Base-by-base conservation (phyloP, 2,797 vertebrate genomes). In the Cossypha caffra region DNA sequence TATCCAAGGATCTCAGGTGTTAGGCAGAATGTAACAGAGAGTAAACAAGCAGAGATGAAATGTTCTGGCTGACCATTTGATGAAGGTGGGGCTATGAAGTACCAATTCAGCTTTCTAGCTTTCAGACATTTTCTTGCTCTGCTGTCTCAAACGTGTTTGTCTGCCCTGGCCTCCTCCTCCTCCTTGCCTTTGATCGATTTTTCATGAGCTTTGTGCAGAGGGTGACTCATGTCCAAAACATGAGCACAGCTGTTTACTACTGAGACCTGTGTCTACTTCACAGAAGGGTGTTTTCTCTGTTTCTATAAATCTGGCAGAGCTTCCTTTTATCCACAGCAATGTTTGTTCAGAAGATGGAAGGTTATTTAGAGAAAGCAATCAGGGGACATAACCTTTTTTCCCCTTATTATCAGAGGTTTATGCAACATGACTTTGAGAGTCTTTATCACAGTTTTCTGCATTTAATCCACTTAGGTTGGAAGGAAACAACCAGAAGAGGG, bases 121-220 rank as follows among this genome's bases (percentile, higher is more conserved):
- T 88, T 71, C 19, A 43, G 55, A 7, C 6, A 1, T 74, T 47
- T 72, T 16, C 48, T 73, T 13, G 2, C 42, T 61, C 23, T 76
- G 8, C 26, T 31, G 11, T 75, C 63, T 85, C 19, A 5, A 51
- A 68, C 29, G 11, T 3, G 5, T 55, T 11, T 24, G 4, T 40
- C 48, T 87, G 76, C 48, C 63, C 59, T 2, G 7, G n/a, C 26
- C 29, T 71, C 50, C 77, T 91, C 50, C 2, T 58, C 38, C 21
- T 58, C 67, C 25, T 57, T 77, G 50, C 29, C 62, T 89, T 82
- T 79, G 67, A 84, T 83, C 0, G 2, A 71, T 85, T 96, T 96
- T 95, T 91, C 82, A 80, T 66, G 78, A 93, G 62, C 52, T 76
- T 78, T 82, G 62, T 88, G 77, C 68, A 42, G 43, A 84, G 57